Percentiles rank a stretch among this genome's conserved stretches.
Evolutionary conservation across 2,797 vertebrate species (phyloP).

Genomic region (Setipinna tenuifilis): DNA sequence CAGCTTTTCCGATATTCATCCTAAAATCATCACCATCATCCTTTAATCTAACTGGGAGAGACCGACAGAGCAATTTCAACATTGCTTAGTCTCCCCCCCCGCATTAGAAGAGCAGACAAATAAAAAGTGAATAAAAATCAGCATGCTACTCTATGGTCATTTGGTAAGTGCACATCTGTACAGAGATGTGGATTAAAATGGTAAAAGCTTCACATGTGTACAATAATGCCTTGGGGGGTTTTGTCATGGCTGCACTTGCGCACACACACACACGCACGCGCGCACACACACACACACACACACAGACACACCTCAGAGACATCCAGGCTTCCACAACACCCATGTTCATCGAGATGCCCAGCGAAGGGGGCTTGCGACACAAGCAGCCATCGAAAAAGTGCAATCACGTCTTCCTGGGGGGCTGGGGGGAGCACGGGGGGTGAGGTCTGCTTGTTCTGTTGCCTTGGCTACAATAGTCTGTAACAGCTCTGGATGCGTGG

Average conservation of each 20-base stretch:
- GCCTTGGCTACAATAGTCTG: neutral
- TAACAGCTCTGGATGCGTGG: neutral
- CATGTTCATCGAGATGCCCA: too few species aligned
- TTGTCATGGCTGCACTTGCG: neutral
- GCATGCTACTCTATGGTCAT: neutral
- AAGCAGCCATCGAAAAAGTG: conserved; percentile 22
- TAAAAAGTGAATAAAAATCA: neutral
- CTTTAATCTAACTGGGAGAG: neutral
- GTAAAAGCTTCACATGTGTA: neutral
- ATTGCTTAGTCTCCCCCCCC: neutral
- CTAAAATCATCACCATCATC: neutral
- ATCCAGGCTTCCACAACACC: neutral
- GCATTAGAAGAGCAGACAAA: neutral
- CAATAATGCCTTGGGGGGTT: neutral
- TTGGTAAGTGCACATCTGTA: neutral
- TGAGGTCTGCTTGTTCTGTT: neutral
- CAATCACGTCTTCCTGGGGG: neutral
- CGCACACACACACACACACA: neutral
- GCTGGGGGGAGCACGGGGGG: too few species aligned
- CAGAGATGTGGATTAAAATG: neutral
- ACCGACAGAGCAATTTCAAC: neutral
- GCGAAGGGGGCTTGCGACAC: neutral
- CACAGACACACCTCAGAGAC: neutral
- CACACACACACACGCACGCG: neutral
- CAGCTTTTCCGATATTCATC: neutral